phyloP scores from a whole-genome alignment of 2,888 invertebrate genomes.

The Brachynemurus nebulosus region DNA sequence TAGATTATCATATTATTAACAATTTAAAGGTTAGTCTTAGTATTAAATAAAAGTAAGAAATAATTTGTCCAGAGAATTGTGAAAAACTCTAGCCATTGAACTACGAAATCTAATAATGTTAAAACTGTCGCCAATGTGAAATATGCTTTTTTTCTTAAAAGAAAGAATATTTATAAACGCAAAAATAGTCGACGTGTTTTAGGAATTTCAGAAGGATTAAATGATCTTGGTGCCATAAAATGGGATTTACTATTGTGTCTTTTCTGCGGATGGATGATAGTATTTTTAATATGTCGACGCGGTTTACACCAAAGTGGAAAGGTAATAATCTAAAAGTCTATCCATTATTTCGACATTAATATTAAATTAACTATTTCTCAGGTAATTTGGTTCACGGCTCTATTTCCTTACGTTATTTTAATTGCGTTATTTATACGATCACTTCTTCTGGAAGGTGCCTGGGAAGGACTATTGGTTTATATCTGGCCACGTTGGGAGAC shows the following conservation, averaged over 20 bases:
- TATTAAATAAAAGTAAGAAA: too few relatives aligned
- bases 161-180: too few relatives aligned
- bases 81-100: too few relatives aligned
- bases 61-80: too few relatives aligned
- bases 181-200: slow-evolving; percentile 41
- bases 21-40: too few relatives aligned
- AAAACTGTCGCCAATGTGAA: too few relatives aligned
- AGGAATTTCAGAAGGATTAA: slow-evolving; percentile 41
- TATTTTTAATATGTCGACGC: slow-evolving; percentile 57
- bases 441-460: slow-evolving; percentile 51
- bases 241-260: slow-evolving; percentile 54
- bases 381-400: slow-evolving; percentile 63
- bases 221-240: slow-evolving; percentile 48
- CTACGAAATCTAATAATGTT: too few relatives aligned
- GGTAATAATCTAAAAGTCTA: slow-evolving; percentile 28
- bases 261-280: slow-evolving; percentile 49
- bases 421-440: slow-evolving; percentile 49
- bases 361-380: slow-evolving; percentile 22
- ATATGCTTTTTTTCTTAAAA: too few relatives aligned
- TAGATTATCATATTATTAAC: too few relatives aligned
- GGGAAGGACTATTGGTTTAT: slow-evolving; percentile 49
- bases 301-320: slow-evolving; percentile 65
- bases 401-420: slow-evolving; percentile 59
- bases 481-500: slow-evolving; percentile 46
- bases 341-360: not conserved